These are phyloP conservation scores for Lycaena phlaeas DNA, from an alignment of 2,888 invertebrate genomes.

Conservation along the genomic window DNA sequence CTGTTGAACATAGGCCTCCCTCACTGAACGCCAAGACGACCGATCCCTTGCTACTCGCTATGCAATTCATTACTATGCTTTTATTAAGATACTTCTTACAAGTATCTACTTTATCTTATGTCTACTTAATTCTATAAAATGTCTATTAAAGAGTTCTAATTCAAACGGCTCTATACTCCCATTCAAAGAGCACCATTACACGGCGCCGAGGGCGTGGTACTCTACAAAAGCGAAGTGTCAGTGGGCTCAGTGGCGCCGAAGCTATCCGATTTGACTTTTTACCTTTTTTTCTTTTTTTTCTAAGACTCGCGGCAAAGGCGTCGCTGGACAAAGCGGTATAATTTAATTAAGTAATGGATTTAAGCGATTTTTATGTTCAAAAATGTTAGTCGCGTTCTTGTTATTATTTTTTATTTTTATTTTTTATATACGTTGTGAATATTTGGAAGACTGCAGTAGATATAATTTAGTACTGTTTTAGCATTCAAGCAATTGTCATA, in stretches of 20 bases:
- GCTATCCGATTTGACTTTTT: constrained; percentile 49
- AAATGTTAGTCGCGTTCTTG: not conserved
- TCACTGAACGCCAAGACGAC: too few species aligned
- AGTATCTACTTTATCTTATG: too few species aligned
- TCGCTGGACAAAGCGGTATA: constrained; percentile 32
- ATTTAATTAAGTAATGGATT: constrained; percentile 42
- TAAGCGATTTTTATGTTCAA: constrained; percentile 20
- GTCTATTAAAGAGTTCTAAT: not conserved
- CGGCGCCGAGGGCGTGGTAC: constrained; percentile 54
- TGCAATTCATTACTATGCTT: too few species aligned
- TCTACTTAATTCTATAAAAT: too few species aligned
- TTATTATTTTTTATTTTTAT: too few species aligned
- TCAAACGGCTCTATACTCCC: not conserved
- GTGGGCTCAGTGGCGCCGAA: constrained; percentile 64
- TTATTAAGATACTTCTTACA: too few species aligned
- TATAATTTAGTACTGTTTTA: too few species aligned
- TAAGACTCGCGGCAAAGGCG: constrained; percentile 44
- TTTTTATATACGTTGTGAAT: too few species aligned
- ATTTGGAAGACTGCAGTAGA: too few species aligned
- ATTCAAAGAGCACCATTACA: constrained; percentile 4
- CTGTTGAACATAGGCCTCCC: too few species aligned
- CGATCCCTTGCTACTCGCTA: too few species aligned
- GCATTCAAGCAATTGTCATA: too few species aligned
- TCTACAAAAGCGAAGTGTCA: constrained; percentile 42
- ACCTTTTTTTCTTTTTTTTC: constrained; percentile 33